Conservation (phyloP, 2,797 vertebrate genomes). For the Sciaenops ocellatus region DNA sequence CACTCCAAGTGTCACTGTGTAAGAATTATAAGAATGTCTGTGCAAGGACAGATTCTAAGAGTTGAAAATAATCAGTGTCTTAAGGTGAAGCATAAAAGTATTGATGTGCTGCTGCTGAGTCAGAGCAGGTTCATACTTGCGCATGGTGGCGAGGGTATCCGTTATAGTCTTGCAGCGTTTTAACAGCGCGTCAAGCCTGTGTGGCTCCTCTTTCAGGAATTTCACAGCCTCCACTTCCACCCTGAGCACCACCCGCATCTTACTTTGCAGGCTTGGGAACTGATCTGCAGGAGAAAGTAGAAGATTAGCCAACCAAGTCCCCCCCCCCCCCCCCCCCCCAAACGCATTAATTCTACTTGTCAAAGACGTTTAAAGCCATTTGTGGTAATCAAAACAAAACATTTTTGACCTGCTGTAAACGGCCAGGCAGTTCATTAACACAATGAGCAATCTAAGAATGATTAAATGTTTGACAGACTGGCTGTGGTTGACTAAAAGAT, state of each 20-base stretch:
- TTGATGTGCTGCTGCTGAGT: background rate
- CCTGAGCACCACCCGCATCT: constrained; percentile 97
- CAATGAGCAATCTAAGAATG: constrained; percentile 52
- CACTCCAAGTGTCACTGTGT: background rate
- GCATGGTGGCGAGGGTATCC: constrained; percentile 91
- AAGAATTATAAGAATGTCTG: constrained; percentile 4
- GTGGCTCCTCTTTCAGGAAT: constrained; percentile 98
- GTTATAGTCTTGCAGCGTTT: constrained; percentile 96
- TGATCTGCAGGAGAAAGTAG: constrained; percentile 84
- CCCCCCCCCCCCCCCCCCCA: background rate
- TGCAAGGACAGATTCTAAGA: background rate
- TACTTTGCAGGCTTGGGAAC: constrained; percentile 97
- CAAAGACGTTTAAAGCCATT: constrained; percentile 24
- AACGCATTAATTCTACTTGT: constrained; percentile 29
- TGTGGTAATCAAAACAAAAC: constrained; percentile 26
- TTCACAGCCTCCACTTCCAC: constrained; percentile 99
- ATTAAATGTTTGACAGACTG: constrained; percentile 59
- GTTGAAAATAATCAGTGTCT: no score
- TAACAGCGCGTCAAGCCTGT: constrained; percentile 94
- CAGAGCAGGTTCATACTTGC: constrained; percentile 82
- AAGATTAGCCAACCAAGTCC: background rate
- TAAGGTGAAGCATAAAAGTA: background rate
- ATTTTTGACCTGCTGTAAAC: constrained; percentile 31
- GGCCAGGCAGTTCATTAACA: constrained; percentile 54
- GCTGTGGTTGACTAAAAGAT: constrained; percentile 61